Conservation (phyloP, 2,113 vertebrate species). For the Clarias magur region DNA sequence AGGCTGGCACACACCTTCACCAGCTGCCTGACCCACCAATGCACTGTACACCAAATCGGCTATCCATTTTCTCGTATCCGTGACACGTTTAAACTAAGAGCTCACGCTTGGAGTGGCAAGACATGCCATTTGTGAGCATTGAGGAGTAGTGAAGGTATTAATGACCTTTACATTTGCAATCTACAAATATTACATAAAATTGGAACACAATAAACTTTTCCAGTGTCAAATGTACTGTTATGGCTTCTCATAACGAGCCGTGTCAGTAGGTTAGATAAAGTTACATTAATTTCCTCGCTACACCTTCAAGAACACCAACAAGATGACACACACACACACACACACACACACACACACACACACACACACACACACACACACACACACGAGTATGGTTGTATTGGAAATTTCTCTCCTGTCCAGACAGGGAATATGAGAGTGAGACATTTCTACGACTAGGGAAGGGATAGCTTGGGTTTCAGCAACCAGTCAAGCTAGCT, state of each 20-base stretch:
- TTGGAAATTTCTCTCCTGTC: slow-evolving; percentile 64
- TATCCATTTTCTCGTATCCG: slow-evolving; percentile 51
- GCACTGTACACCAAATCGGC: slow-evolving; percentile 54
- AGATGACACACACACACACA: not conserved
- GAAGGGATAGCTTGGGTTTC: slow-evolving; percentile 72
- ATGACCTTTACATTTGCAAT: not conserved
- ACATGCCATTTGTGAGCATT: not conserved
- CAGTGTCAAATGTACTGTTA: not conserved
- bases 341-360: slow-evolving; percentile 2
- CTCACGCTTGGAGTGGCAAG: slow-evolving; percentile 51
- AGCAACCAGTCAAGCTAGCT: slow-evolving; percentile 64
- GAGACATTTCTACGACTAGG: slow-evolving; percentile 76
- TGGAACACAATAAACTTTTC: not conserved
- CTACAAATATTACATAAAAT: not conserved
- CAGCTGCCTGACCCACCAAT: slow-evolving; percentile 51
- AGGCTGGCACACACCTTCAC: slow-evolving; percentile 64
- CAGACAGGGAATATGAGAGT: slow-evolving; percentile 71
- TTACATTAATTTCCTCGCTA: slow-evolving; percentile 19
- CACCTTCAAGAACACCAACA: not conserved
- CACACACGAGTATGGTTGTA: slow-evolving; percentile 24
- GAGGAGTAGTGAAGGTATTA: not conserved
- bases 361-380: not conserved
- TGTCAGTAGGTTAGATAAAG: slow-evolving; percentile 24
- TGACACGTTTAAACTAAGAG: slow-evolving; percentile 47
- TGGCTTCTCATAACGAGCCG: not conserved